These are phyloP conservation scores for Lophochroa leadbeateri DNA, from an alignment of 2,113 vertebrate genomes.

Conservation along the genomic window DNA sequence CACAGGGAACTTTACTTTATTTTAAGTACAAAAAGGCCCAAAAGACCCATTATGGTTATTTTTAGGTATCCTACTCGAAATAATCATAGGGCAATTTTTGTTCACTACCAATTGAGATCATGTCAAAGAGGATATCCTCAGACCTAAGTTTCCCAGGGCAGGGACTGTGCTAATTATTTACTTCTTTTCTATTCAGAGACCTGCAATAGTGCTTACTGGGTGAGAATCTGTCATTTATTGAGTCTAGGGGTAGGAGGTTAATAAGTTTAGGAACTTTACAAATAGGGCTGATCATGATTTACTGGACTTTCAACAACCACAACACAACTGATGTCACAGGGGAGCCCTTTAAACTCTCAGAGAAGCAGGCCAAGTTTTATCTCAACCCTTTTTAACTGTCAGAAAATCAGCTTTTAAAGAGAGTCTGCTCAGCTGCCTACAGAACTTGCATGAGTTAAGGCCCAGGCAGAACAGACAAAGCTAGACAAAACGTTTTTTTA, in stretches of 20 bases:
- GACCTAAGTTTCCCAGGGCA: background rate
- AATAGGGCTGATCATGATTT: background rate
- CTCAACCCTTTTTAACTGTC: background rate
- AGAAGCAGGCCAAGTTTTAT: background rate
- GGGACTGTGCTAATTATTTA: background rate
- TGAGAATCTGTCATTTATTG: background rate
- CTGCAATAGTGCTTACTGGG: background rate
- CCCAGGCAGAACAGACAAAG: background rate
- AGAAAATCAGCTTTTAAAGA: background rate
- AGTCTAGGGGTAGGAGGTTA: background rate
- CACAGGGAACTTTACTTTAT: background rate
- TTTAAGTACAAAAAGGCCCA: background rate
- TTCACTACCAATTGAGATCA: background rate
- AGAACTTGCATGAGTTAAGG: background rate
- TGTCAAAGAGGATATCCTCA: background rate
- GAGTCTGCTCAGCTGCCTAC: background rate
- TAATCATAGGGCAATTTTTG: background rate
- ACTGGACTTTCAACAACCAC: background rate
- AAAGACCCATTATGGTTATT: background rate
- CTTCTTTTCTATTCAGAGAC: background rate
- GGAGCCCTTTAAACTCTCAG: background rate
- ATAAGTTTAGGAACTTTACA: background rate
- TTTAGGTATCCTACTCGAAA: background rate
- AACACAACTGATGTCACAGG: background rate
- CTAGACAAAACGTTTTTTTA: background rate